These are phyloP conservation scores for Lagria hirta DNA, from an alignment of 2,888 invertebrate genomes.

Conservation along the genomic window DNA sequence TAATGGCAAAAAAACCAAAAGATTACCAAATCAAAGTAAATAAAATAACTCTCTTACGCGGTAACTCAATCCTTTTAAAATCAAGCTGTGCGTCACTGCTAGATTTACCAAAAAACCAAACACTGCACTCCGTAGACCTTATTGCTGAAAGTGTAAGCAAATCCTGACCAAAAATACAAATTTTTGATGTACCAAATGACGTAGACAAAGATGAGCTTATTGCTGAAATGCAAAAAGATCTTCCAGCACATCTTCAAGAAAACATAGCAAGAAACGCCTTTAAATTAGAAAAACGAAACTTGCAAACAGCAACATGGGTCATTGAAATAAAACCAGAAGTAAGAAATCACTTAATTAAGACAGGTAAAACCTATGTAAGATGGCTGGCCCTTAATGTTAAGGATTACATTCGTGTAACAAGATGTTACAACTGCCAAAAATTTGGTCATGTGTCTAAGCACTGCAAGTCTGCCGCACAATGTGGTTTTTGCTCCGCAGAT, in stretches of 20 bases:
- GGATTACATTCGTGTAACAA: too few relatives aligned
- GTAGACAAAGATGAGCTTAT: not conserved
- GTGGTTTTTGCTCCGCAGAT: not conserved
- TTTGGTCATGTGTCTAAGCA: too few relatives aligned
- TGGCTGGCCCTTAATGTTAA: too few relatives aligned
- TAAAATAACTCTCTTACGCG: too few relatives aligned
- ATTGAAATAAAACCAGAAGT: conserved; percentile 2
- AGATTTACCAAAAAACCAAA: not conserved
- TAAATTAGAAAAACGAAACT: not conserved
- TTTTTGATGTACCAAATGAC: not conserved
- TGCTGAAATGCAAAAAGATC: not conserved
- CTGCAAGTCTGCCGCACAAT: too few relatives aligned
- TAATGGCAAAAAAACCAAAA: too few relatives aligned
- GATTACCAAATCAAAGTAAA: too few relatives aligned
- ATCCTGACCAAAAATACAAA: conserved; percentile 1
- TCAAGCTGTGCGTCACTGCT: conserved; percentile 3
- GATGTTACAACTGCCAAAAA: too few relatives aligned
- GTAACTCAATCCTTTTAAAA: not conserved
- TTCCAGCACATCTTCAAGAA: too few relatives aligned
- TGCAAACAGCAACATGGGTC: not conserved
- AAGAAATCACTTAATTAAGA: too few relatives aligned
- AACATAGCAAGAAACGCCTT: not conserved
- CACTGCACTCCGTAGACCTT: not conserved
- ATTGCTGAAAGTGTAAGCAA: not conserved
- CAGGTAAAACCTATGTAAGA: too few relatives aligned